Conservation (phyloP, 2,797 vertebrate genomes). For the Gallinago nigripennis region DNA sequence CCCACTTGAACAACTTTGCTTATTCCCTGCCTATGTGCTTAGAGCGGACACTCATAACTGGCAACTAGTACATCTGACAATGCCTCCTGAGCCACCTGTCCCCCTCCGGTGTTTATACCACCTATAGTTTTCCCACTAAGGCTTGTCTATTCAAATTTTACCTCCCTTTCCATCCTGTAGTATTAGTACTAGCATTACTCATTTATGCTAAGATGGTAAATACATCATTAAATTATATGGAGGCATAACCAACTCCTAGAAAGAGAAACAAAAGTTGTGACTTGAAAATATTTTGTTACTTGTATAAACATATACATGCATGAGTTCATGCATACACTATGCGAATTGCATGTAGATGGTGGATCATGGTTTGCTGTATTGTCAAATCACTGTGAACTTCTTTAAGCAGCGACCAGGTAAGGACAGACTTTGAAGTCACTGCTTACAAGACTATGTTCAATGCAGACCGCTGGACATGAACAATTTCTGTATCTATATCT, state of each 20-base stretch:
- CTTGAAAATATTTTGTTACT: not conserved
- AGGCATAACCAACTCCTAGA: not conserved
- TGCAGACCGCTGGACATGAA: not conserved
- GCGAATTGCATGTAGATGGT: not conserved
- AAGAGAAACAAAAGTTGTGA: not conserved
- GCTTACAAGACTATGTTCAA: not conserved
- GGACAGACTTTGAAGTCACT: not conserved
- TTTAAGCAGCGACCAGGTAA: not conserved
- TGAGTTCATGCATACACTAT: not conserved
- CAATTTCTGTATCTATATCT: not conserved
- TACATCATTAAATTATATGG: not conserved
- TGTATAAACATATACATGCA: fast-evolving
- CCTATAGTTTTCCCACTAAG: not conserved
- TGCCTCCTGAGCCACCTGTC: not conserved
- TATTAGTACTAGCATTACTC: not conserved
- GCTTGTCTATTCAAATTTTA: not conserved
- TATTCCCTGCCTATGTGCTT: not conserved
- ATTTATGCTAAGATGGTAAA: not conserved
- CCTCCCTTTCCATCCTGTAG: not conserved
- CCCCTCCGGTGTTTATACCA: not conserved
- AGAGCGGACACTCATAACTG: fast-evolving
- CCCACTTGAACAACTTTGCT: not conserved
- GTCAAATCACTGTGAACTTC: not conserved
- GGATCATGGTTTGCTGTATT: not conserved
- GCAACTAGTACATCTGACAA: not conserved